Percentiles rank a stretch among this genome's conserved stretches.
Conservation (phyloP, 2,888 invertebrate genomes). For the Athalia circularis region DNA sequence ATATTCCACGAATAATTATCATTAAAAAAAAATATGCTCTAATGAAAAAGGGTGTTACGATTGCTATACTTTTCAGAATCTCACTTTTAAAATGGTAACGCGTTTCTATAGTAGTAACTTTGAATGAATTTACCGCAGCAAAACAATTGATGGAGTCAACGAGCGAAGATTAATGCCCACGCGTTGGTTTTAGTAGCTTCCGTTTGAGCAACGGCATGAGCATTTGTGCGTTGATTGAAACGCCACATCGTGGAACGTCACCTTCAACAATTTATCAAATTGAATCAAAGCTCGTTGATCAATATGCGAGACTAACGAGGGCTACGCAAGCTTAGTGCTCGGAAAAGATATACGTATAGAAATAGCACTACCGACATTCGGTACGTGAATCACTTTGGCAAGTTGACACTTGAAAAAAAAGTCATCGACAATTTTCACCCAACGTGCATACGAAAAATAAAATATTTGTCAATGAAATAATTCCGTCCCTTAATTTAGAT, state of each 20-base stretch:
- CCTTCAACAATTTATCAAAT: slow-evolving; percentile 17
- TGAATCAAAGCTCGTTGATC: slow-evolving; percentile 15
- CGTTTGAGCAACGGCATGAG: not conserved
- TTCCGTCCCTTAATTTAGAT: too few relatives aligned
- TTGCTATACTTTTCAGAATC: too few relatives aligned
- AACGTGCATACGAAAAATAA: too few relatives aligned
- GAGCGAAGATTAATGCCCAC: slow-evolving; percentile 15
- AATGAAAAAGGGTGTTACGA: too few relatives aligned
- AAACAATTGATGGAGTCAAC: slow-evolving; percentile 19
- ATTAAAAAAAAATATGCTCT: too few relatives aligned
- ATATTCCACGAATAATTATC: too few relatives aligned
- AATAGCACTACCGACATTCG: not conserved
- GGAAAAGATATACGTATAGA: too few relatives aligned
- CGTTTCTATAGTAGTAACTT: not conserved
- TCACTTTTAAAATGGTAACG: too few relatives aligned
- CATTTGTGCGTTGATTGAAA: not conserved
- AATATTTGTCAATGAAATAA: too few relatives aligned
- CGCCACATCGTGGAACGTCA: not conserved
- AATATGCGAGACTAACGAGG: not conserved
- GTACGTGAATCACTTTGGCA: not conserved
- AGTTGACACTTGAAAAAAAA: not conserved
- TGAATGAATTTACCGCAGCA: slow-evolving; percentile 17
- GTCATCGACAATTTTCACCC: not conserved
- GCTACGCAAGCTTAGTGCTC: too few relatives aligned
- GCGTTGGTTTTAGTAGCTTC: slow-evolving; percentile 26